phyloP scores from a whole-genome alignment of 2,113 vertebrate species.

The Oncorhynchus mykiss region DNA sequence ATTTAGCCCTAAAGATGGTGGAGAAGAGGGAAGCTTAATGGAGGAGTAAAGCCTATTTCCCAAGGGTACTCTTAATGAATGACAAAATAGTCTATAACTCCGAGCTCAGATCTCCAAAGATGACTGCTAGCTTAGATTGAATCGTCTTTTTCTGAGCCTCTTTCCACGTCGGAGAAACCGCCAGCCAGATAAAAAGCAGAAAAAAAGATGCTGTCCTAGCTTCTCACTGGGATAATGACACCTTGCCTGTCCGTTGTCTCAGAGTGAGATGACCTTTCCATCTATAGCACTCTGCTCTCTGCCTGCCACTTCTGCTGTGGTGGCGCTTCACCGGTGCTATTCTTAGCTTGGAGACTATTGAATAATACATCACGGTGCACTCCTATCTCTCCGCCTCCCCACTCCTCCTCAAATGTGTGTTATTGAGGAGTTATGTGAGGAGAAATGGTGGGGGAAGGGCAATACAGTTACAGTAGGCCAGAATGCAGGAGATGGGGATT shows the following conservation, averaged over 20 bases:
- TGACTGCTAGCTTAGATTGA: constrained; percentile 18
- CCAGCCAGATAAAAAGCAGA: constrained; percentile 12
- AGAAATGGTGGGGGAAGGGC: constrained; percentile 38
- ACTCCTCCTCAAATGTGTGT: constrained; percentile 28
- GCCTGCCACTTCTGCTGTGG: constrained; percentile 34
- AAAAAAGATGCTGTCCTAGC: constrained; percentile 4
- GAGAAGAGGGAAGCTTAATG: constrained; percentile 16
- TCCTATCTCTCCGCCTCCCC: constrained; percentile 9
- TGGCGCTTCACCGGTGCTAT: constrained; percentile 60
- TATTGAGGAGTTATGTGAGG: constrained; percentile 28
- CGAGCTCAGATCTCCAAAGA: constrained; percentile 8
- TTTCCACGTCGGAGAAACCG: constrained; percentile 2
- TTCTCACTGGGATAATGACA: constrained; percentile 32
- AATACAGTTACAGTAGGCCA: constrained; percentile 29
- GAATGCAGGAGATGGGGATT: constrained; percentile 9
- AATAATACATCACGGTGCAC: constrained; percentile 68
- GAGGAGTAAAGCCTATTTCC: constrained; percentile 15
- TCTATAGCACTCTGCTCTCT: constrained; percentile 56
- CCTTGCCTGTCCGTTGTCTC: constrained; percentile 32
- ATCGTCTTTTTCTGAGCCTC: not conserved
- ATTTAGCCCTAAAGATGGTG: constrained; percentile 39
- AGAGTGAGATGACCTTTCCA: constrained; percentile 68
- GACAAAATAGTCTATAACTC: constrained; percentile 51
- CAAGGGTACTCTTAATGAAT: constrained; percentile 23
- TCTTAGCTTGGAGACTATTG: constrained; percentile 66